Base-by-base conservation (phyloP, 2,113 vertebrate species). In the Rhynchomys soricoides region DNA sequence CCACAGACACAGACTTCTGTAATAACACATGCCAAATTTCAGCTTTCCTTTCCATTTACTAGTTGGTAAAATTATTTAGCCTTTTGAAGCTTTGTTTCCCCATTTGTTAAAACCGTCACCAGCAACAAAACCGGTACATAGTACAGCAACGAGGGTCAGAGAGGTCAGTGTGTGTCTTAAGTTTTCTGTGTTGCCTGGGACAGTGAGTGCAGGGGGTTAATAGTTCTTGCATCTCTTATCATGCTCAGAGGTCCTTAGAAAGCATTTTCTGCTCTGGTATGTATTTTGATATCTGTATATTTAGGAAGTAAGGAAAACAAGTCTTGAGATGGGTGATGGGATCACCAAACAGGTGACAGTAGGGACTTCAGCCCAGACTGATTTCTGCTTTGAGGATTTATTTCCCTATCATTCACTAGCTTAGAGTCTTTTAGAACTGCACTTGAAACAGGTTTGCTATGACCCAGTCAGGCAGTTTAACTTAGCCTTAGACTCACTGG, bases 401-500 rank as follows among this genome's bases (percentile, higher is more conserved):
- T 73, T 77, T 52, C 50, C 45, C 86, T 37, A 1, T 77, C 52
- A 81, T 45, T 68, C 7, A 1, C 15, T 17, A 43, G 12, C 48
- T 89, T 92, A 22, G 43, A 62, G 17, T 34, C 70, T 17, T 5
- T 40, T 40, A 59, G 75, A 88, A 48, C 31, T 73, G 22, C 37
- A 43, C 90, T 37, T 59, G 68, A 66, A 86, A 37, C 59, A 52
- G 13, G 21, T 66, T 68, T 37, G 12, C 45, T 43, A 2, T 48
- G 70, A 70, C 77, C 19, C 19, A 50, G 34, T 45, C 24, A 83
- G 45, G 40, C 5, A 37, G 34, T 83, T 89, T n/a, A 26, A 66
- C 15, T 17, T 73, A 24, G 59, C 37, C 0, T 26, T n/a, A 45
- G 6, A 9, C 4, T 34, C 5, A 0, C 21, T 88, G 21, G 37